phyloP scores from a whole-genome alignment of 2,113 vertebrate genomes.

The Thinocorus orbignyianus region DNA sequence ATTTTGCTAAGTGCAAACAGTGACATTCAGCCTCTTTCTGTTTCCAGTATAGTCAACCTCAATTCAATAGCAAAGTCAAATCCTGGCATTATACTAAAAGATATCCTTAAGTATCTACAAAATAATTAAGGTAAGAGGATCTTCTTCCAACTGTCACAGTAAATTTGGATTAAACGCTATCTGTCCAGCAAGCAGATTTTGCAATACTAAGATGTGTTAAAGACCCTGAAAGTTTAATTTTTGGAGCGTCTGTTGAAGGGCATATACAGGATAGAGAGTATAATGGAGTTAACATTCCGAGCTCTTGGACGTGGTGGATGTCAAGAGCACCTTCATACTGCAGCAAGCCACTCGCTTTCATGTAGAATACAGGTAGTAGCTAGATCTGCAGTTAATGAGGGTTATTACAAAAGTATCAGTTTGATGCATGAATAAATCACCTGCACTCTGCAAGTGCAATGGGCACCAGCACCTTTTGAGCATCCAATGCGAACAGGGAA shows the following conservation, averaged over 20 bases:
- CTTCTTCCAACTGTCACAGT: background rate
- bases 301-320: background rate
- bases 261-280: background rate
- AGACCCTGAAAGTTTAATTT: background rate
- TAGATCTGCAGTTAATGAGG: background rate
- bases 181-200: background rate
- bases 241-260: background rate
- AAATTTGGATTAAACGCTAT: background rate
- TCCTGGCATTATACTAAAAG: background rate
- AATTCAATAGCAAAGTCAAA: background rate
- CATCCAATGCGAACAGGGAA: background rate
- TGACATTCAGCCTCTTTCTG: background rate
- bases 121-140: background rate
- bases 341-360: background rate
- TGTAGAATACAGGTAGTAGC: background rate
- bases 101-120: background rate
- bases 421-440: background rate
- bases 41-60: background rate
- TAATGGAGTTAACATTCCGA: rapidly evolving
- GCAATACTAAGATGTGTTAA: background rate
- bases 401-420: background rate
- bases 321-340: background rate
- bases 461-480: background rate
- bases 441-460: background rate
- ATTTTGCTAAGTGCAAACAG: background rate